Evolutionary conservation across 2,797 vertebrate species (phyloP).

Genomic region (Rhabdophis nuchalis): DNA sequence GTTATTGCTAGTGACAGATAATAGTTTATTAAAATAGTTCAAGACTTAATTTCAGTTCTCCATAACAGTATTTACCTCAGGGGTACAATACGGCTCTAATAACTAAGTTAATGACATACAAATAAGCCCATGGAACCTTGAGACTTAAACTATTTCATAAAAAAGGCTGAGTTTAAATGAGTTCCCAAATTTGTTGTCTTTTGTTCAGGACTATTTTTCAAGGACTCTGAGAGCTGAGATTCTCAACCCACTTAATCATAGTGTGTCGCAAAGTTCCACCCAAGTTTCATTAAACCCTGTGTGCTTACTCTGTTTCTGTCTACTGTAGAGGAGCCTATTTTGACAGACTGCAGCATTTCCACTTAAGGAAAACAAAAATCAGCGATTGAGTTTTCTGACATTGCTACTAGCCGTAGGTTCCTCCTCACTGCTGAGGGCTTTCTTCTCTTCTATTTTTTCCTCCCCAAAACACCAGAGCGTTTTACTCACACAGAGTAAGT

Average conservation of each 20-base stretch:
- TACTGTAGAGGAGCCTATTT: not conserved
- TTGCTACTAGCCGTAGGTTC: not conserved
- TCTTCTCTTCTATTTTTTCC: not conserved
- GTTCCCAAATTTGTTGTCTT: not conserved
- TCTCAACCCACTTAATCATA: not conserved
- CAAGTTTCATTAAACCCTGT: not conserved
- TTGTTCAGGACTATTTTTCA: not conserved
- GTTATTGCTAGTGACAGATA: not conserved
- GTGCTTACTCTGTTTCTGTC: not conserved
- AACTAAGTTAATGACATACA: not conserved
- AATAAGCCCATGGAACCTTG: not conserved
- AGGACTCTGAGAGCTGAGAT: not conserved
- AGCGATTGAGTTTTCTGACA: not conserved
- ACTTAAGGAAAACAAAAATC: not conserved
- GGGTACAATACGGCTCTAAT: not conserved
- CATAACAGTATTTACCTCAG: not conserved
- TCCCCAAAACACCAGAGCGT: no score
- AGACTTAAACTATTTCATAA: not conserved
- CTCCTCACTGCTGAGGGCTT: not conserved
- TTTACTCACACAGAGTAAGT: not conserved
- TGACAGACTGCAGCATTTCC: not conserved
- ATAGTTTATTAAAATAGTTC: constrained; percentile 4
- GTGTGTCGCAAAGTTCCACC: not conserved
- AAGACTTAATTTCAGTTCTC: not conserved
- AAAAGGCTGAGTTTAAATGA: not conserved